These are phyloP conservation scores for Rallus crepitans DNA, from an alignment of 2,797 vertebrate genomes.

Conservation along the genomic window DNA sequence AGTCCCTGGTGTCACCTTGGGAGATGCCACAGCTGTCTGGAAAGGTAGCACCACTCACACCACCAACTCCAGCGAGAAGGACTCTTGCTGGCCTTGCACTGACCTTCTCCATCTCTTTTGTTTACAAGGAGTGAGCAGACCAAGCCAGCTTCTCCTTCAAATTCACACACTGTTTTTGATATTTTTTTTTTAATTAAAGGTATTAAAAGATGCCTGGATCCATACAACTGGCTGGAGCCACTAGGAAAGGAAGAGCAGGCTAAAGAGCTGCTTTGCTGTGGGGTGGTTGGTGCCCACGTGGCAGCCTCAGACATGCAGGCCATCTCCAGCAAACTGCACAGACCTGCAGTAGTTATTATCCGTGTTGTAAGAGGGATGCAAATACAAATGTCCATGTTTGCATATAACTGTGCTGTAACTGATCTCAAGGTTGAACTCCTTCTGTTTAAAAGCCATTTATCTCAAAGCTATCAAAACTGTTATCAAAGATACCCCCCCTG, in stretches of 20 bases:
- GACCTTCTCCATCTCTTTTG: background rate
- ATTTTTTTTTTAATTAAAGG: background rate
- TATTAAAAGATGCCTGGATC: background rate
- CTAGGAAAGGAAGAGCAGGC: background rate
- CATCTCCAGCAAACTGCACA: background rate
- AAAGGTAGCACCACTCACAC: fast-evolving
- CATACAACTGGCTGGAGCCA: background rate
- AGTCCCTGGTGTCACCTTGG: background rate
- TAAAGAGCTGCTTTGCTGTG: background rate
- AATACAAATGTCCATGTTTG: background rate
- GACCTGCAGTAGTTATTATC: background rate
- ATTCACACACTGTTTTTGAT: fast-evolving
- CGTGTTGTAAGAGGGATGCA: background rate
- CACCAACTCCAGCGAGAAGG: background rate
- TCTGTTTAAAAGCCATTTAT: background rate
- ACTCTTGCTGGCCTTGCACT: background rate
- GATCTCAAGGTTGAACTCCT: background rate
- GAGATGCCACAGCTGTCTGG: background rate
- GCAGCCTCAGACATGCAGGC: background rate
- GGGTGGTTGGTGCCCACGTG: background rate
- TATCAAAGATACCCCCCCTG: background rate
- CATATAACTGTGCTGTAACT: background rate
- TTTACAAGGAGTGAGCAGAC: background rate
- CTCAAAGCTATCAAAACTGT: background rate
- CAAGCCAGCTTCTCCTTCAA: background rate